These are phyloP conservation scores for Petromus typicus DNA, from an alignment of 2,113 vertebrate species.

Conservation along the genomic window DNA sequence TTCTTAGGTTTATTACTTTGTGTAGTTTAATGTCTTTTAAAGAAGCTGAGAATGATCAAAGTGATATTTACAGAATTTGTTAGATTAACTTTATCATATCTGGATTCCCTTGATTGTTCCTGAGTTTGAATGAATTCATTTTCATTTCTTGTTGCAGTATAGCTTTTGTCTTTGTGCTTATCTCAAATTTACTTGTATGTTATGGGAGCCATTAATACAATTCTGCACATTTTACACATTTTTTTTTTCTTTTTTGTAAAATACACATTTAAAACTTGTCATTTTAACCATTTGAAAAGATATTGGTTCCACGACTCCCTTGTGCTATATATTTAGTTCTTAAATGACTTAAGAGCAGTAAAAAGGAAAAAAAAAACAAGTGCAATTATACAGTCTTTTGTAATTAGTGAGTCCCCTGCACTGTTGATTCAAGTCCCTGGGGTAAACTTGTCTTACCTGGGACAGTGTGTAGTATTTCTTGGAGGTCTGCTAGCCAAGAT, in stretches of 20 bases:
- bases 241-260: not conserved
- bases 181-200: not conserved
- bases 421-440: not conserved
- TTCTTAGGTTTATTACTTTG: not conserved
- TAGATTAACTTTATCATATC: not conserved
- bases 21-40: not conserved
- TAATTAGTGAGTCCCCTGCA: not conserved
- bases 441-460: not conserved
- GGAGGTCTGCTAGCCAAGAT: not conserved
- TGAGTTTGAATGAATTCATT: not conserved
- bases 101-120: not conserved
- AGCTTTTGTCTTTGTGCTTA: not conserved
- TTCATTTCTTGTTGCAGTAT: not conserved
- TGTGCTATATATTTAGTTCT: not conserved
- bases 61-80: not conserved
- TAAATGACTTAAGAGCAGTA: not conserved
- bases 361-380: not conserved
- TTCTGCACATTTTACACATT: not conserved
- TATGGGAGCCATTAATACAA: not conserved
- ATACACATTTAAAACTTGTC: not conserved
- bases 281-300: not conserved
- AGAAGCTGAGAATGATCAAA: not conserved
- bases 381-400: not conserved
- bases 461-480: not conserved
- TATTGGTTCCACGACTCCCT: not conserved